A percentile compares a stretch with the other conserved stretches of the same genome.
phyloP scores from a whole-genome alignment of 1,140 invertebrate species.

The Diorhabda sublineata region DNA sequence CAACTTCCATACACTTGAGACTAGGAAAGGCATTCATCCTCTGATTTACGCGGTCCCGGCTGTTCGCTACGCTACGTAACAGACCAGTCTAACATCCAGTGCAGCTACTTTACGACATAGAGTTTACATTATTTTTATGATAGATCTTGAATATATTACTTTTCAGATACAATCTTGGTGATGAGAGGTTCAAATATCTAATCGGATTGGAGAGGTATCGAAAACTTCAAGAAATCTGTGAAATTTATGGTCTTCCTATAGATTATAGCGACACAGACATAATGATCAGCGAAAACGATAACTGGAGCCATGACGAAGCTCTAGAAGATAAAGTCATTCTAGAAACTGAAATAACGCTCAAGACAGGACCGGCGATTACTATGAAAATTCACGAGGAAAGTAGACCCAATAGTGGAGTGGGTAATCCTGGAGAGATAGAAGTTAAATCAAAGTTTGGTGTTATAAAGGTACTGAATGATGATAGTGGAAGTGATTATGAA shows the following conservation, averaged over 20 bases:
- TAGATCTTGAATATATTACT: neutral
- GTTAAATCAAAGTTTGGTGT: slow-evolving; percentile 37
- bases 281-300: slow-evolving; percentile 1
- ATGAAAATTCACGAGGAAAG: slow-evolving; percentile 75
- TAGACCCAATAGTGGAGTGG: slow-evolving; percentile 39
- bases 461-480: slow-evolving; percentile 54
- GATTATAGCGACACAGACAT: slow-evolving; percentile 12
- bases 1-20: too few relatives aligned
- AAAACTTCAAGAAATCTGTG: slow-evolving; percentile 22
- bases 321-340: slow-evolving; percentile 61
- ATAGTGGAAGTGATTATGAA: slow-evolving; percentile 54
- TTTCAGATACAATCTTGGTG: slow-evolving; percentile 14
- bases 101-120: too few relatives aligned
- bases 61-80: too few relatives aligned
- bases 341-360: slow-evolving; percentile 75
- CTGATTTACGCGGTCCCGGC: too few relatives aligned
- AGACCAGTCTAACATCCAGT: too few relatives aligned
- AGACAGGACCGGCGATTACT: slow-evolving; percentile 70
- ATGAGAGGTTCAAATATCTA: slow-evolving; percentile 13
- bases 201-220: slow-evolving; percentile 3
- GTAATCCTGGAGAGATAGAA: neutral
- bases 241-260: slow-evolving; percentile 21
- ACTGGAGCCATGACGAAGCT: slow-evolving; percentile 8
- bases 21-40: too few relatives aligned
- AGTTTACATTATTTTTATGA: too few relatives aligned